Conservation (phyloP, 2,113 vertebrate genomes). For the Corythaeola cristata region DNA sequence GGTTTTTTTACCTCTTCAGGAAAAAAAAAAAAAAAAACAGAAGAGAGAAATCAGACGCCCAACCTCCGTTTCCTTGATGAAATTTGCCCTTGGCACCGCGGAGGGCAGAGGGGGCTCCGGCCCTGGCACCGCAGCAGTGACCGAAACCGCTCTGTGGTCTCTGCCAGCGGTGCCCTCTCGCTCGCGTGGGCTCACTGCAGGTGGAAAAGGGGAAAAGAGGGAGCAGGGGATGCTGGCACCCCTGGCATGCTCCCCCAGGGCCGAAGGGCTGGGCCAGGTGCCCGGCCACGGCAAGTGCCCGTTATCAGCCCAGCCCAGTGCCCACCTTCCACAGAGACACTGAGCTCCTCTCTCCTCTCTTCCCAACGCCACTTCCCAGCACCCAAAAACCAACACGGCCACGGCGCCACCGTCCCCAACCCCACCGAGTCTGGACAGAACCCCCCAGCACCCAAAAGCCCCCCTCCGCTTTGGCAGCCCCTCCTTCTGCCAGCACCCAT, state of each 20-base stretch:
- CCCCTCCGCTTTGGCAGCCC: fast-evolving
- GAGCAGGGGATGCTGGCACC: not conserved
- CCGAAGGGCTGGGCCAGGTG: not conserved
- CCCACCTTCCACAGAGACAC: not conserved
- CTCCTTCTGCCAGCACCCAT: not conserved
- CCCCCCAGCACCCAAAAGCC: not conserved
- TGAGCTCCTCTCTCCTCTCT: not conserved
- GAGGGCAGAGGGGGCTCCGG: not conserved
- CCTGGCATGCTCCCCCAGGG: not conserved
- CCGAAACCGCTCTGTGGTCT: not conserved
- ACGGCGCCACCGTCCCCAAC: fast-evolving
- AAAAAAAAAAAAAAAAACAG: not conserved
- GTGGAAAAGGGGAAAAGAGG: not conserved
- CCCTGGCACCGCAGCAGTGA: not conserved
- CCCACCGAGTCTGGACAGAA: not conserved
- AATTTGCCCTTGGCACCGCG: not conserved
- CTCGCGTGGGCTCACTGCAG: fast-evolving
- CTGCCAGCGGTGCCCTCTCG: not conserved
- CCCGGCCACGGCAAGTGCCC: not conserved
- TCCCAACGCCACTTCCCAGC: not conserved
- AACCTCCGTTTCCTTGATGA: not conserved
- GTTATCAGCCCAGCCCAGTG: not conserved
- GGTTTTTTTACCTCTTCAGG: not conserved
- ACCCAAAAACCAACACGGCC: fast-evolving
- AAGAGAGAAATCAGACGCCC: not conserved